Evolutionary conservation across 2,113 vertebrate genomes (phyloP).

Genomic region (Bujurquina vittata): DNA sequence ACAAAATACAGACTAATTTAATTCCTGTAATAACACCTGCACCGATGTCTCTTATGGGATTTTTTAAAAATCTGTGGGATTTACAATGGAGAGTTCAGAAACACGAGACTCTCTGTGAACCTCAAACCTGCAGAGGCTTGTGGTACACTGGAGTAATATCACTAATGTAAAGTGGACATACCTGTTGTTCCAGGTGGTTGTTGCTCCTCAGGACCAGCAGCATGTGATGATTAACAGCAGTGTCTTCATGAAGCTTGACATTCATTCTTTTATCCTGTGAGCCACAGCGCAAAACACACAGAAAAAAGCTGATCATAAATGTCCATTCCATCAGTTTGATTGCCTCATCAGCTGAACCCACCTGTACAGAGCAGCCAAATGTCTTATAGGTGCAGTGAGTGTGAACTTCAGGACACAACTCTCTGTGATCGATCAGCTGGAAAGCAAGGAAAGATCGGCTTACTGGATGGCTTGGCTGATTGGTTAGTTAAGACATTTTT

Average conservation of each 20-base stretch:
- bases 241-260: constrained; percentile 46
- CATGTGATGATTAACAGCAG: constrained; percentile 43
- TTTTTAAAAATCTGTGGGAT: too few species aligned
- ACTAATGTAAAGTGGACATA: not conserved
- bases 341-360: not conserved
- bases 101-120: too few species aligned
- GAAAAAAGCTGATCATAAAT: not conserved
- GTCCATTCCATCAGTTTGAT: not conserved
- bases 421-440: constrained; percentile 39
- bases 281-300: not conserved
- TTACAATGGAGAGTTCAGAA: not conserved
- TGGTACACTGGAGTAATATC: not conserved
- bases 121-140: not conserved
- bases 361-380: constrained; percentile 54
- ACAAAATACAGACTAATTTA: not conserved
- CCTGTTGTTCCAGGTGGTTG: constrained; percentile 54
- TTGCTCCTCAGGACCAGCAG: constrained; percentile 53
- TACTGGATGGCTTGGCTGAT: not conserved
- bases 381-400: constrained; percentile 21
- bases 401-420: constrained; percentile 34
- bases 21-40: not conserved
- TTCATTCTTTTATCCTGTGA: constrained; percentile 39
- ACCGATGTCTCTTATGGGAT: not conserved
- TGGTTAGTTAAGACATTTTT: not conserved
- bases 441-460: not conserved